phyloP scores from a whole-genome alignment of 2,888 invertebrate genomes.

The Ichneumoninae sp. region DNA sequence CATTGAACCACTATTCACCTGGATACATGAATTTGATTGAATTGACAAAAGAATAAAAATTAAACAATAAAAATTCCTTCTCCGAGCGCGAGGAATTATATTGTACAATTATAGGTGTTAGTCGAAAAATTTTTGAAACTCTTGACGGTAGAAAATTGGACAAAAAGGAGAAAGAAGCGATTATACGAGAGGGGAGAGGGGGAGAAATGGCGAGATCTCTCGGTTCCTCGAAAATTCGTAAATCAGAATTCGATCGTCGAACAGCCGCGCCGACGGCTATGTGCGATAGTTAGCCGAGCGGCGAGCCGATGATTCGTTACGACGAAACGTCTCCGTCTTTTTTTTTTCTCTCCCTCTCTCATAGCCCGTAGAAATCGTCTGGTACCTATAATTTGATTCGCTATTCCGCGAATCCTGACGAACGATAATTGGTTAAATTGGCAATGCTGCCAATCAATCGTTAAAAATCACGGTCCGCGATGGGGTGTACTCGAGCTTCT shows the following conservation, averaged over 20 bases:
- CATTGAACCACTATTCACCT: background rate
- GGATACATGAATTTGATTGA: background rate
- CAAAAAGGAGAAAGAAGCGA: conserved; percentile 13
- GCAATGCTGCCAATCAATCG: conserved; percentile 83
- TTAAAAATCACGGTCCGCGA: conserved; percentile 78
- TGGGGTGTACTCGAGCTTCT: conserved; percentile 34
- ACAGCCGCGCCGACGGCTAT: conserved; percentile 64
- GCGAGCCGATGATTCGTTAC: conserved; percentile 64
- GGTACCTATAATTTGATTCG: conserved; percentile 80
- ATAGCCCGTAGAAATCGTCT: conserved; percentile 52
- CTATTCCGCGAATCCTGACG: conserved; percentile 80
- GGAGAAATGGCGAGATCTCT: conserved; percentile 41
- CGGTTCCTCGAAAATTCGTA: conserved; percentile 69
- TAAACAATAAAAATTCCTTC: background rate
- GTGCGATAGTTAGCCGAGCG: conserved; percentile 44
- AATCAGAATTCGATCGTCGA: conserved; percentile 70
- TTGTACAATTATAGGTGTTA: background rate
- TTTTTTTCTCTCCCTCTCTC: conserved; percentile 50
- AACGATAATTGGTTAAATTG: conserved; percentile 82
- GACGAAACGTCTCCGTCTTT: conserved; percentile 51
- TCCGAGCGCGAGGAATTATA: background rate
- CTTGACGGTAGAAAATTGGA: conserved; percentile 19
- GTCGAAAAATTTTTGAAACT: conserved; percentile 7
- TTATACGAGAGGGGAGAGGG: conserved; percentile 19
- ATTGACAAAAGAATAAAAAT: background rate